phyloP scores from a whole-genome alignment of 1,140 invertebrate species.

The Diabrotica virgifera region DNA sequence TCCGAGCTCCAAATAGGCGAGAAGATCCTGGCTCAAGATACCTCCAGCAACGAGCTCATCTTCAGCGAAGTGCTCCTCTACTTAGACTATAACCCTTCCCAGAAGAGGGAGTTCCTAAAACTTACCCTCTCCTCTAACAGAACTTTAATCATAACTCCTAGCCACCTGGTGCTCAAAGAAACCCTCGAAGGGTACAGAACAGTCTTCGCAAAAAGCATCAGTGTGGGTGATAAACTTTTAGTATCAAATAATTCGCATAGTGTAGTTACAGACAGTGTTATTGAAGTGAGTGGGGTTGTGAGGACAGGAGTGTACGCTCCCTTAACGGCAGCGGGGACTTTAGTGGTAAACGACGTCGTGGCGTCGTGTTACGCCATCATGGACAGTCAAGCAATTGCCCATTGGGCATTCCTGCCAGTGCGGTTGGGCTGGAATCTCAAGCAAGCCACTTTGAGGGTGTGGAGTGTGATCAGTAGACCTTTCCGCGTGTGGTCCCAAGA shows the following conservation, averaged over 20 bases:
- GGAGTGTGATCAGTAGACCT: constrained; percentile 44
- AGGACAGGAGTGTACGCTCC: constrained; percentile 83
- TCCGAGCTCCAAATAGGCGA: constrained; percentile 75
- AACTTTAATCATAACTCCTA: constrained; percentile 75
- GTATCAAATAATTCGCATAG: constrained; percentile 49
- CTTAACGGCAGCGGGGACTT: constrained; percentile 79
- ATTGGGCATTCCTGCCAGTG: constrained; percentile 78
- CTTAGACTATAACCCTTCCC: constrained; percentile 72
- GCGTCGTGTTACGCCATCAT: constrained; percentile 94
- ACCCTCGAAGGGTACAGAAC: constrained; percentile 47
- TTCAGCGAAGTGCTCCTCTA: constrained; percentile 89
- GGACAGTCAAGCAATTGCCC: constrained; percentile 79
- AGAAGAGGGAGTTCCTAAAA: constrained; percentile 67
- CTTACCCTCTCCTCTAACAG: constrained; percentile 68
- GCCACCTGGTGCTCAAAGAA: constrained; percentile 69
- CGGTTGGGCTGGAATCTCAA: constrained; percentile 57
- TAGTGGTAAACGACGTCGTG: constrained; percentile 86
- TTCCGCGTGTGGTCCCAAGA: constrained; percentile 29
- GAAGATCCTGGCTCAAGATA: constrained; percentile 70
- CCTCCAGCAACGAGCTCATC: constrained; percentile 59
- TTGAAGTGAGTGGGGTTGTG: constrained; percentile 56
- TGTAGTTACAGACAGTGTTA: constrained; percentile 61
- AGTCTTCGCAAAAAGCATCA: constrained; percentile 60
- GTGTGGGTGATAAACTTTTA: constrained; percentile 52
- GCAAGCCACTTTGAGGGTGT: constrained; percentile 36